Evolutionary conservation across 2,888 invertebrate species (phyloP).

Genomic region (Apamea anceps): DNA sequence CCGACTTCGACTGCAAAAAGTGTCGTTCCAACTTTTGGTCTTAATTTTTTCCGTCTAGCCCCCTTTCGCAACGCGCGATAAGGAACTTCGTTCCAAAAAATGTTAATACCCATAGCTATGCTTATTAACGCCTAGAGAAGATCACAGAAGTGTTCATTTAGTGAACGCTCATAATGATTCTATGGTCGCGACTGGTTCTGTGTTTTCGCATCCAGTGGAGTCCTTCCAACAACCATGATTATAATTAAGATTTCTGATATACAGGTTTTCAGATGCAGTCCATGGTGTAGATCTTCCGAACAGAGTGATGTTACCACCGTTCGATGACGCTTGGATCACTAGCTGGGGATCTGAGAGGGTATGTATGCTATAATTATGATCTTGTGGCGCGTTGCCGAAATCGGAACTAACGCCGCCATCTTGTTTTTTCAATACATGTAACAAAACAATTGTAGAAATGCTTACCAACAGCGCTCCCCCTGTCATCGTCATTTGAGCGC

Average conservation of each 20-base stretch:
- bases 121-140: background rate
- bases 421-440: background rate
- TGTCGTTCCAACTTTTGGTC: too few relatives aligned
- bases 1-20: too few relatives aligned
- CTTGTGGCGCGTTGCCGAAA: background rate
- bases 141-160: background rate
- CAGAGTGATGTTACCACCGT: slow-evolving; percentile 80
- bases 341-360: slow-evolving; percentile 86
- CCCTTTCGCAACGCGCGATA: too few relatives aligned
- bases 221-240: background rate
- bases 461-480: background rate
- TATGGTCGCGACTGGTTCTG: background rate
- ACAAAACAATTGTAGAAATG: background rate
- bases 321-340: slow-evolving; percentile 85
- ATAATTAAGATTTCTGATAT: background rate
- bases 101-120: too few relatives aligned
- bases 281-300: slow-evolving; percentile 84
- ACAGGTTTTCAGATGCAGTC: slow-evolving; percentile 80
- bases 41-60: too few relatives aligned
- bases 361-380: slow-evolving; percentile 10
- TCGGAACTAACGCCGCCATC: background rate
- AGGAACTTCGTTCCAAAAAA: too few relatives aligned
- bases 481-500: background rate
- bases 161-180: background rate
- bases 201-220: too few relatives aligned